Base-by-base conservation (phyloP, 1,140 invertebrate species). In the Hycleus cichorii region DNA sequence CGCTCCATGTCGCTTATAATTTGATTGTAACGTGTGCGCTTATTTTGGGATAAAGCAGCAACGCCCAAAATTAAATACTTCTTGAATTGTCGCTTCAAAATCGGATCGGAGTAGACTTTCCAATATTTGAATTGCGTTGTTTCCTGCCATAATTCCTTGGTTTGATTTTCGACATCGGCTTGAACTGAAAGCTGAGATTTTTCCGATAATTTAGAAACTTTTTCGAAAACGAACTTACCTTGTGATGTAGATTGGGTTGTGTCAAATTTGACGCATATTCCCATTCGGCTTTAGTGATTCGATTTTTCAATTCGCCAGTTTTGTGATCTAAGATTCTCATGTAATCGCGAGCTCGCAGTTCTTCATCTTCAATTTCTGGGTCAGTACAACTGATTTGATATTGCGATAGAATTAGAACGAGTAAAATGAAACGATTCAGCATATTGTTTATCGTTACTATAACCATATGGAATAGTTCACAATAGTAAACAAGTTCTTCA, bases 211-310 rank as follows among this genome's bases (percentile, higher is more conserved):
- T n/a, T n/a, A 2, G 3, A n/a, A 42, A 42, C 9, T 6, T 3
- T 42, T 42, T 42, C 11, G 3, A 42, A 26, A 40, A 42, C 7
- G 46, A 40, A 18, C 1, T 56, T 63, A 68, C 67, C 70, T 83
- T 81, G 42, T 73, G 76, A 38, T 78, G 77, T 7, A 86, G 78
- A 70, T 88, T 89, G 40, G 80, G 78, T 52, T 84, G 80, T 1
- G 86, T 90, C 10, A 91, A 78, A 68, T 91, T 88, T 0, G 87
- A 86, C 1, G 80, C 81, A 63, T 89, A 91, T 5, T 76, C 77
- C 88, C 88, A 91, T 38, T 82, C 74, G 0, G 80, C 81, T 1
- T 79, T 64, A 1, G 76, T 76, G 0, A 76, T 73, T 8, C 76
- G 73, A 65, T 85, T 83, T 53, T 76, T 77, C 70, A 81, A 80